Conservation (phyloP, 1,140 invertebrate species). For the Globodera rostochiensis region DNA sequence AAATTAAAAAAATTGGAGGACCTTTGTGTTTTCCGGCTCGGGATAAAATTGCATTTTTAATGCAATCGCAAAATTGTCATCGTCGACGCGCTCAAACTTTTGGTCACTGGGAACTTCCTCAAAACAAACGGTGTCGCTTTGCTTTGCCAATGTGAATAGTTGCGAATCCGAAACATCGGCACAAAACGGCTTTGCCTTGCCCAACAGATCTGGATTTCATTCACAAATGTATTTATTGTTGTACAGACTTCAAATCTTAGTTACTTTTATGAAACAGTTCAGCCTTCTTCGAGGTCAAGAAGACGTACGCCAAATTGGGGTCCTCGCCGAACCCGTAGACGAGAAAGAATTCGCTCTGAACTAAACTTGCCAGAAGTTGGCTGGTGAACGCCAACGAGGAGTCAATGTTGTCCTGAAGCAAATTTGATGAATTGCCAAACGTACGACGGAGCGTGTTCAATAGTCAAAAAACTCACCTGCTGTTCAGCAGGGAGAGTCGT, state of each 20-base stretch:
- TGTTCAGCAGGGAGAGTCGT: too few relatives aligned
- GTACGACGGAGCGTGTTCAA: too few relatives aligned
- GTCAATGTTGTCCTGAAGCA: not conserved
- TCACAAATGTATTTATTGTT: not conserved
- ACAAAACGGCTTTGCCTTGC: conserved; percentile 26
- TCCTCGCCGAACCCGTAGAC: conserved; percentile 50
- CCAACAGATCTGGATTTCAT: conserved; percentile 39
- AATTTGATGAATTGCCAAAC: too few relatives aligned
- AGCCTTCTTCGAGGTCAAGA: conserved; percentile 36
- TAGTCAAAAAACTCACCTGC: too few relatives aligned
- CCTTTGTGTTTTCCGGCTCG: conserved; percentile 31
- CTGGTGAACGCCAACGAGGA: not conserved
- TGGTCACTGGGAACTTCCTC: conserved; percentile 42
- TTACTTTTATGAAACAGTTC: conserved; percentile 48
- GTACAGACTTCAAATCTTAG: not conserved
- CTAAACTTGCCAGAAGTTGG: not conserved
- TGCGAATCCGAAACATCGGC: conserved; percentile 34
- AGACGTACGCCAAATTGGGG: conserved; percentile 44
- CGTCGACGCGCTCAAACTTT: conserved; percentile 39
- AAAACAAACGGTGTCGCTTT: conserved; percentile 10
- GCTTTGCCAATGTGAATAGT: conserved; percentile 8
- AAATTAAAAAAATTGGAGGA: not conserved
- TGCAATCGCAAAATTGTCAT: conserved; percentile 49
- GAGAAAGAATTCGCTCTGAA: not conserved
- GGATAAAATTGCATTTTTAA: conserved; percentile 42